Conservation (phyloP, 2,113 vertebrate species). For the Corydoras maculifer region DNA sequence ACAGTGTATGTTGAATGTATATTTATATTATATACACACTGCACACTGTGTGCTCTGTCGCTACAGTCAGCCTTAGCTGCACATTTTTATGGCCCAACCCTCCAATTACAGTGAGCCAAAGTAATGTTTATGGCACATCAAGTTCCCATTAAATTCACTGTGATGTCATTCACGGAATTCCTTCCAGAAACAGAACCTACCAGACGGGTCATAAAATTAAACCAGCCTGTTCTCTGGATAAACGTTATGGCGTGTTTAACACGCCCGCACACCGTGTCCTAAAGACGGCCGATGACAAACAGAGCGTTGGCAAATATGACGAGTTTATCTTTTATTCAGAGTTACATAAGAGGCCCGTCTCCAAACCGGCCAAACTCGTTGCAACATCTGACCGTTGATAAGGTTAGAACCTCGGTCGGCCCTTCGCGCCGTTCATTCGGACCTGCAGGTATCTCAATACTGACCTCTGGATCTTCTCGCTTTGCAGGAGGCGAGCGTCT, state of each 20-base stretch:
- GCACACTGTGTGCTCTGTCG: too few relatives aligned
- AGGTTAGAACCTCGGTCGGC: conserved; percentile 50
- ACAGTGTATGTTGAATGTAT: too few relatives aligned
- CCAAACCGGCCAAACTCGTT: conserved; percentile 52
- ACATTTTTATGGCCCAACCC: too few relatives aligned
- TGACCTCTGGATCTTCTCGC: conserved; percentile 13
- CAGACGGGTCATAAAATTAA: neutral
- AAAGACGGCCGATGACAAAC: neutral
- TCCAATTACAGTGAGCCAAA: too few relatives aligned
- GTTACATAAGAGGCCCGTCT: conserved; percentile 57
- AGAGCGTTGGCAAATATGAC: neutral
- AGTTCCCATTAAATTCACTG: too few relatives aligned
- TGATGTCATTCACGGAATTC: too few relatives aligned
- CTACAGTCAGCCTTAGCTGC: too few relatives aligned
- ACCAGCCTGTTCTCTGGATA: neutral
- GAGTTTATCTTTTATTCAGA: conserved; percentile 47
- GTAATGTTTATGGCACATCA: too few relatives aligned
- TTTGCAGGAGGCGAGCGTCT: conserved; percentile 66
- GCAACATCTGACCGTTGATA: conserved; percentile 49
- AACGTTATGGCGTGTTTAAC: neutral
- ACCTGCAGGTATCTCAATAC: neutral
- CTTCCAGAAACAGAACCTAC: too few relatives aligned
- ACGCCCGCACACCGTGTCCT: neutral
- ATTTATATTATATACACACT: too few relatives aligned
- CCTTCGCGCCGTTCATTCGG: neutral